A percentile compares a stretch with the other conserved stretches of the same genome.
Evolutionary conservation across 2,113 vertebrate genomes (phyloP).

Genomic region (Brachyhypopomus gauderio): DNA sequence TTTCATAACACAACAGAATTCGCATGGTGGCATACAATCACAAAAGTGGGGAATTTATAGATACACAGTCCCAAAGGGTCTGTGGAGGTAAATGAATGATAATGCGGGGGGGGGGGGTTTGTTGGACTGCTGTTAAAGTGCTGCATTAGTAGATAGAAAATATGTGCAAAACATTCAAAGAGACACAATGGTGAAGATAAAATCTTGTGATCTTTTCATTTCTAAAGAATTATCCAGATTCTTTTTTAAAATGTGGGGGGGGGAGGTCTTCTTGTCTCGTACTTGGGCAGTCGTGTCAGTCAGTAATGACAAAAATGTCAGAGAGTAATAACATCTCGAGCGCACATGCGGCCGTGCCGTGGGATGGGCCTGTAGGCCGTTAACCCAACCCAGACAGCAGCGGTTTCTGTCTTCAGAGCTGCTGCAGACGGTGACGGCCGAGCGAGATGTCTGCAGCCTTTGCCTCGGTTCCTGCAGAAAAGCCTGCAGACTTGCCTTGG

Average conservation of each 20-base stretch:
- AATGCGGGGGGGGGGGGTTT: too few species aligned
- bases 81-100: background rate
- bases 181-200: background rate
- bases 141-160: too few species aligned
- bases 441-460: constrained; percentile 47
- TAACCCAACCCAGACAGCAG: constrained; percentile 5
- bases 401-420: background rate
- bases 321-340: background rate
- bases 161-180: too few species aligned
- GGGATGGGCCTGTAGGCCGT: background rate
- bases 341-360: background rate
- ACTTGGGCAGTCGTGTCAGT: background rate
- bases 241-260: too few species aligned
- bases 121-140: too few species aligned
- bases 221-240: too few species aligned
- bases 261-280: background rate
- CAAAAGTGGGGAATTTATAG: constrained; percentile 14
- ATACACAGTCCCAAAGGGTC: background rate
- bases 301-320: background rate
- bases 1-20: constrained; percentile 8
- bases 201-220: too few species aligned
- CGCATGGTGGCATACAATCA: background rate
- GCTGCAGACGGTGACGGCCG: constrained; percentile 26
- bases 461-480: constrained; percentile 37
- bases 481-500: background rate